A percentile compares a stretch with the other conserved stretches of the same genome.
Evolutionary conservation across 2,113 vertebrate genomes (phyloP).

Genomic region (Oceanites oceanicus): DNA sequence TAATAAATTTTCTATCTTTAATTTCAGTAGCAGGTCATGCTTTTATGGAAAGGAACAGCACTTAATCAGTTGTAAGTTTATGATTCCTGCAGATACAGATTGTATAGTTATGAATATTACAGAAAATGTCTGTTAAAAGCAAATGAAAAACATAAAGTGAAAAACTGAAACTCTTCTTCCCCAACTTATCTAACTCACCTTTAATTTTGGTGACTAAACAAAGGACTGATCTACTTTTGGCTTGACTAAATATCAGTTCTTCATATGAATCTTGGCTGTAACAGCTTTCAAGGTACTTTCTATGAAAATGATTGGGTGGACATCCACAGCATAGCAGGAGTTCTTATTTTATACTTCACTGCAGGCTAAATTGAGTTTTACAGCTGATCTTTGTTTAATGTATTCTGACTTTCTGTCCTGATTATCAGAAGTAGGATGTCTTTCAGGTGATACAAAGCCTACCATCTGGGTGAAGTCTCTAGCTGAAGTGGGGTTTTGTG

Average conservation of each 20-base stretch:
- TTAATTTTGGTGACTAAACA: neutral
- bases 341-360: neutral
- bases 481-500: neutral
- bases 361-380: neutral
- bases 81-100: neutral
- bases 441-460: neutral
- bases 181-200: neutral
- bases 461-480: neutral
- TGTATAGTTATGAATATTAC: neutral
- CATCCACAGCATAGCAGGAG: neutral
- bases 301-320: neutral
- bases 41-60: neutral
- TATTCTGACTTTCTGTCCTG: neutral
- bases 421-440: neutral
- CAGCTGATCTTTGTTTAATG: neutral
- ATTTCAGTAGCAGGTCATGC: neutral
- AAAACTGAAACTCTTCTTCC: neutral
- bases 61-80: neutral
- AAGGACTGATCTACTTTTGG: neutral
- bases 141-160: neutral
- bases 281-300: neutral
- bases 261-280: neutral
- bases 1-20: neutral
- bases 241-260: neutral
- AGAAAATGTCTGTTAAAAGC: neutral